phyloP scores from a whole-genome alignment of 2,797 vertebrate species.

The Xenops minutus region DNA sequence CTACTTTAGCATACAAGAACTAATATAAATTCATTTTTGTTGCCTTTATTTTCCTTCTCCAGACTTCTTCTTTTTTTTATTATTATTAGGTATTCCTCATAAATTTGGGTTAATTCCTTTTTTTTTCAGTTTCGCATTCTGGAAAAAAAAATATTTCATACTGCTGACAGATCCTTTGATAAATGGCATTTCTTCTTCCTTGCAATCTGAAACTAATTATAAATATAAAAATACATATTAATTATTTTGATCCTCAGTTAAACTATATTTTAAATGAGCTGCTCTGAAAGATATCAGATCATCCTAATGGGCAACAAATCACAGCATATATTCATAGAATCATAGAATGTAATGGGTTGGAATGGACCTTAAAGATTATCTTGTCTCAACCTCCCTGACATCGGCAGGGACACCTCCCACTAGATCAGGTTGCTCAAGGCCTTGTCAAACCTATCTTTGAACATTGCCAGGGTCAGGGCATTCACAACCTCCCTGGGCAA shows the following conservation, averaged over 20 bases:
- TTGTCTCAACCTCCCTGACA: not conserved
- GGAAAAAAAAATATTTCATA: not conserved
- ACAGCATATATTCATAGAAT: not conserved
- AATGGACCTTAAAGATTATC: not conserved
- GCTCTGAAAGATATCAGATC: not conserved
- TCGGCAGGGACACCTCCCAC: no score
- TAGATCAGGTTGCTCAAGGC: not conserved
- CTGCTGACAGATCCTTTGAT: not conserved
- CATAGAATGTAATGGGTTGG: not conserved
- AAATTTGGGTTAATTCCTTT: not conserved
- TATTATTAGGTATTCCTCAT: not conserved
- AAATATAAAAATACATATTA: not conserved
- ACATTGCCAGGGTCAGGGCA: no score
- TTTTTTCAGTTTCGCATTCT: not conserved
- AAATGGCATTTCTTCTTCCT: not conserved
- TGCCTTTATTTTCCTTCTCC: not conserved
- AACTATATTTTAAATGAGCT: not conserved
- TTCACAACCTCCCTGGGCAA: fast-evolving
- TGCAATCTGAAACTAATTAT: not conserved
- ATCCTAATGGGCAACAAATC: not conserved
- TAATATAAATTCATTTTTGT: not conserved
- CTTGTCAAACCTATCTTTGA: not conserved
- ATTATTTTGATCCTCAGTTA: not conserved
- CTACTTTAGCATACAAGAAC: not conserved
- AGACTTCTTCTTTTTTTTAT: not conserved